A percentile compares a stretch with the other conserved stretches of the same genome.
Evolutionary conservation across 2,797 vertebrate genomes (phyloP).

Genomic region (Dryobates pubescens): DNA sequence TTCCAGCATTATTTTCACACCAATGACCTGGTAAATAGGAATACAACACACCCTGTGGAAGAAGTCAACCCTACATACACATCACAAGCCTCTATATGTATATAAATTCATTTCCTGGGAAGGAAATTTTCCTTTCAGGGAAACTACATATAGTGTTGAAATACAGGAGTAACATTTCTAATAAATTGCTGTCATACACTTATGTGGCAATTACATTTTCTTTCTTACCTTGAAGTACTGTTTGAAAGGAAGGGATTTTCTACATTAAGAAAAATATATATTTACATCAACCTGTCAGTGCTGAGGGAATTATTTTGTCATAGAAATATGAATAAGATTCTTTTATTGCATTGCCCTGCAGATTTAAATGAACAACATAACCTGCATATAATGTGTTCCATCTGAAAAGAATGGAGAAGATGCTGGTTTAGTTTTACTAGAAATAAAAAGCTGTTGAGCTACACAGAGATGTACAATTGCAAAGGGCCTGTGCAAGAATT

Average conservation of each 20-base stretch:
- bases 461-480: not conserved
- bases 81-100: not conserved
- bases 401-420: not conserved
- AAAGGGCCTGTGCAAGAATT: not conserved
- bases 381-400: not conserved
- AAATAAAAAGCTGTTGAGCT: conserved; percentile 7
- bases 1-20: not conserved
- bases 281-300: not conserved
- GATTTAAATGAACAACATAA: not conserved
- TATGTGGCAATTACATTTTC: conserved; percentile 22
- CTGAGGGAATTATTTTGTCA: conserved; percentile 12
- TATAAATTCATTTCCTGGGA: not conserved
- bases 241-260: not conserved
- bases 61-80: not conserved
- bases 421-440: not conserved
- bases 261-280: not conserved
- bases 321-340: not conserved
- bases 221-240: not conserved
- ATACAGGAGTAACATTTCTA: not conserved
- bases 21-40: not conserved
- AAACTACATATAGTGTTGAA: not conserved
- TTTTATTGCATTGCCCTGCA: not conserved
- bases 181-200: conserved; percentile 12
- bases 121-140: not conserved
- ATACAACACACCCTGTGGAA: not conserved